These are phyloP conservation scores for Stomatorhinus walkeri DNA, from an alignment of 2,797 vertebrate genomes.

Conservation along the genomic window DNA sequence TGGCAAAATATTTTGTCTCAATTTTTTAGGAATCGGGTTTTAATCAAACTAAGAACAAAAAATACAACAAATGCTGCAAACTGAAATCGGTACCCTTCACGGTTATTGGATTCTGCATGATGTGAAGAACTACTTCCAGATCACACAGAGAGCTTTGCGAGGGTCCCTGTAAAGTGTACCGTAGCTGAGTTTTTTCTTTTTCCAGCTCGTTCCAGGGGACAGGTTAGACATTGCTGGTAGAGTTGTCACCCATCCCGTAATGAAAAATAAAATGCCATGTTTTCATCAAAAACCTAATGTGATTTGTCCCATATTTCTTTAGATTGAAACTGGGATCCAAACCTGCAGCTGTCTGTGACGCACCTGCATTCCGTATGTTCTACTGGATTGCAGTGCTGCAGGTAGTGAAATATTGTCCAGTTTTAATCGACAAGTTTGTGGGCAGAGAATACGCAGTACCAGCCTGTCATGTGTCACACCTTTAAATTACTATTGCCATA, in stretches of 20 bases:
- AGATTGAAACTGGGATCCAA: neutral
- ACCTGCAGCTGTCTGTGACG: neutral
- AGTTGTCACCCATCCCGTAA: neutral
- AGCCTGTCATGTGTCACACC: neutral
- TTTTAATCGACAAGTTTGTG: neutral
- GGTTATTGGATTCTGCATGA: neutral
- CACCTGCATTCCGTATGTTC: neutral
- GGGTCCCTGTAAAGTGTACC: neutral
- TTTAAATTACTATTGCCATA: neutral
- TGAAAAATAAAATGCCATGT: neutral
- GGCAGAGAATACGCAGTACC: neutral
- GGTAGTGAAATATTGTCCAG: neutral
- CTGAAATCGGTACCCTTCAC: neutral
- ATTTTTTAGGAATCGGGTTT: neutral
- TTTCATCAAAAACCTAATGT: neutral
- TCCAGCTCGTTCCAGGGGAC: neutral
- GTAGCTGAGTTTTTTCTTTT: neutral
- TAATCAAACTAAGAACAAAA: neutral
- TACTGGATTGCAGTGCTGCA: neutral
- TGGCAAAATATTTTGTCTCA: neutral
- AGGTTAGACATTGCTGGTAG: neutral
- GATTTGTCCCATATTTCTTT: neutral
- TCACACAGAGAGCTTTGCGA: neutral
- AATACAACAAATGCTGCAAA: neutral
- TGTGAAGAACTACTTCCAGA: neutral